Evolutionary conservation across 2,797 vertebrate genomes (phyloP), one percentile per base, ranked within the genome.

Genomic region (Aythya fuligula): DNA sequence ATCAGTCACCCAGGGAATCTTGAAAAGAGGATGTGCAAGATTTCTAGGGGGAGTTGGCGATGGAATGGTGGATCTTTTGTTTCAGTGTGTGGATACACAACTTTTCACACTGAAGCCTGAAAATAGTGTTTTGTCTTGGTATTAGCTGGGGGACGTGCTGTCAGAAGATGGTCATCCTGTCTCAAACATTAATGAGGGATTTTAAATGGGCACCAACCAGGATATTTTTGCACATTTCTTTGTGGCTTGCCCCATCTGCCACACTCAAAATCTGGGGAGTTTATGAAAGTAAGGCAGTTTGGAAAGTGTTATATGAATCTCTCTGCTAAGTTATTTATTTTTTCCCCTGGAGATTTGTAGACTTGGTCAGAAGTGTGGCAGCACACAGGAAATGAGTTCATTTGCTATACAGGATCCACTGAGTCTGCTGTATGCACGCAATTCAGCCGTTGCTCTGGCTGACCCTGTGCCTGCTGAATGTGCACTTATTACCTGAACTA

Each of bases 401-500:
- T 27, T 6, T 39, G 36, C 36, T 62, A 8, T 19, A 27, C 36
- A 13, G 60, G 30, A 53, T 25, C 3, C 32, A 0, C 1, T 18
- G 17, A 45, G 12, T 39, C 47, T 28, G 38, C 66, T 66, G 73
- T 66, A n/a, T 21, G 11, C 2, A 2, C 13, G 18, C 25, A 43
- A 2, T 73, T 62, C 32, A 21, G 24, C 41, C 72, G 18, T 20
- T 61, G 75, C 34, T 78, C 30, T 54, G 19, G 15, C 45, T 47
- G 51, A 27, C 36, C 41, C 24, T 39, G n/a, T 15, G 25, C 11
- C 61, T 30, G 21, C 73, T 90, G 41, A 43, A 0, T 49, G 10
- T 47, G 13, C 11, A 20, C 1, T 0, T 24, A 13, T n/a, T 19
- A 13, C 43, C 34, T 45, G 60, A 8, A 53, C 11, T 57, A 4